These are phyloP conservation scores for Oryzias celebensis DNA, from an alignment of 2,113 vertebrate species.

Conservation along the genomic window DNA sequence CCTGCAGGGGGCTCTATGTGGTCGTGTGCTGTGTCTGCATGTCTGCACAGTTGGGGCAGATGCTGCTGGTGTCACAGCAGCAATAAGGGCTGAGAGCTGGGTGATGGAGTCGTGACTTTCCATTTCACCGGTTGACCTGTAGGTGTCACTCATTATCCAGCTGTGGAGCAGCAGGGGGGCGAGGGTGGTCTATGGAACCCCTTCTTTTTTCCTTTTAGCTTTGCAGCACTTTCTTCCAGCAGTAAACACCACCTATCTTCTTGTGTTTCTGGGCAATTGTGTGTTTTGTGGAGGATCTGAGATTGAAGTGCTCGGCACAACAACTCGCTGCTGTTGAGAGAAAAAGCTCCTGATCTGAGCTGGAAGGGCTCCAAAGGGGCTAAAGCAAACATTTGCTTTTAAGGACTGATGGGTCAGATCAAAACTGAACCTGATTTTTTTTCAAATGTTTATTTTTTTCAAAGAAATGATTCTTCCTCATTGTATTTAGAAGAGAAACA, in stretches of 20 bases:
- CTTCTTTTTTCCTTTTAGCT: slow-evolving; percentile 7
- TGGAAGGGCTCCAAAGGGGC: no score
- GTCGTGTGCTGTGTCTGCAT: slow-evolving; percentile 13
- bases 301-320: no score
- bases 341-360: no score
- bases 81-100: not conserved
- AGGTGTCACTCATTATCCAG: slow-evolving; percentile 59
- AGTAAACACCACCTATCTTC: not conserved
- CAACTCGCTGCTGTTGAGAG: no score
- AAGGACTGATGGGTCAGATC: no score
- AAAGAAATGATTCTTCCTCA: no score
- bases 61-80: slow-evolving; percentile 14
- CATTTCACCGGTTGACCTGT: slow-evolving; percentile 49
- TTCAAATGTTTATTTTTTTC: no score
- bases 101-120: slow-evolving; percentile 11
- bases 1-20: slow-evolving; percentile 55
- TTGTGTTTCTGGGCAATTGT: no score
- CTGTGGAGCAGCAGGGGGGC: slow-evolving; percentile 12
- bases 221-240: not conserved
- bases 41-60: not conserved
- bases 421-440: no score
- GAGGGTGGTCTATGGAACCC: not conserved
- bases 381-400: no score
- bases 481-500: no score
- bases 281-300: no score